Evolutionary conservation across 1,140 invertebrate species (phyloP), one percentile per base, ranked within the genome.

Genomic region (Drosophila santomea): DNA sequence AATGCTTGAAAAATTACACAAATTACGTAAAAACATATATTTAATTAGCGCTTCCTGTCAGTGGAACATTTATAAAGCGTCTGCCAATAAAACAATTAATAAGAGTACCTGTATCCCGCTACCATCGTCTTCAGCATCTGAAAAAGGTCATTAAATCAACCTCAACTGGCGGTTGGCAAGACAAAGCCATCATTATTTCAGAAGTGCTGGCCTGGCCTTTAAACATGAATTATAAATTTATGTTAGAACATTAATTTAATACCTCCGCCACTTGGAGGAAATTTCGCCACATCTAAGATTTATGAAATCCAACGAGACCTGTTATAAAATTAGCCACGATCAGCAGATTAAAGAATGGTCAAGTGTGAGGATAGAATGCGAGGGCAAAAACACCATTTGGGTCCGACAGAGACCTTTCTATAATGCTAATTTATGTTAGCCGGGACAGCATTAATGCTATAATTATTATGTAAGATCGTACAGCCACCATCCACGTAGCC

Each of bases 81-180:
- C 81, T 85, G 78, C 66, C 82, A 78, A 86, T 88, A 82, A 75
- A 82, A 82, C 82, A 88, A 86, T 86, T 88, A 88, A 82, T 82
- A 82, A 78, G 69, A 63, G 66, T 80, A 78, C 66, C 66, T 59
- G 39, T 52, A 43, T 43, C 61, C 50, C 55, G 77, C 67, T 63
- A 51, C 63, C 77, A 51, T 51, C 48, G 25, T 20, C 57, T 52
- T 39, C 57, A 54, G 38, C 58, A 48, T 56, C 52, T 56, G 23
- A 50, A 54, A 82, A 86, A 86, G 82, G 74, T 88, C 79, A 82
- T 86, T 86, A 86, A 86, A 76, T 88, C 83, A 75, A 68, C 79
- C 61, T 56, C 61, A 72, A 20, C 60, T 52, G 64, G 35, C 74
- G 64, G 56, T 45, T 51, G 64, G 12, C 47, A n/a, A 66, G 47